A percentile compares a stretch with the other conserved stretches of the same genome.
Conservation (phyloP, 2,888 invertebrate genomes). For the Serrognathus titanus region DNA sequence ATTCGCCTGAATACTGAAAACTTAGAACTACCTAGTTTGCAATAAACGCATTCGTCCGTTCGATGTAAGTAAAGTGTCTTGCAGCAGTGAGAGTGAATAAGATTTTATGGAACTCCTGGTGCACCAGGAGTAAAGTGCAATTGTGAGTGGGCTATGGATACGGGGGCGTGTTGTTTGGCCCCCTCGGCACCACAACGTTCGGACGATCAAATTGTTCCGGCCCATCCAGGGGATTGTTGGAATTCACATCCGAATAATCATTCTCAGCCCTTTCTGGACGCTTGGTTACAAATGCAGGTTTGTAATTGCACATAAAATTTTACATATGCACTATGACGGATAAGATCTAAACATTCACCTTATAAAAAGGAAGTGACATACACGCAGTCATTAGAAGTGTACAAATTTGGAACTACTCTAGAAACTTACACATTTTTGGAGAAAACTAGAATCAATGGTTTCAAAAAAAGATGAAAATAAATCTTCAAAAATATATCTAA, state of each 20-base stretch:
- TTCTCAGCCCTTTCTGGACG: slow-evolving; percentile 47
- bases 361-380: too few species aligned
- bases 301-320: slow-evolving; percentile 3
- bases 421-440: too few species aligned
- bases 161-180: slow-evolving; percentile 47
- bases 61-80: too few species aligned
- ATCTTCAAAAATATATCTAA: too few species aligned
- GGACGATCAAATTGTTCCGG: slow-evolving; percentile 47
- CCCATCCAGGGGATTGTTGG: slow-evolving; percentile 48
- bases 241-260: slow-evolving; percentile 41
- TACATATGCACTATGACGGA: too few species aligned
- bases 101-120: slow-evolving; percentile 22
- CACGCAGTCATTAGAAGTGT: too few species aligned
- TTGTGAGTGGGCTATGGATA: slow-evolving; percentile 44
- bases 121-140: slow-evolving; percentile 23
- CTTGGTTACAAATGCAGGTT: slow-evolving; percentile 47
- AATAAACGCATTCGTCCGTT: too few species aligned
- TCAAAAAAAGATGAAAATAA: too few species aligned
- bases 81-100: slow-evolving; percentile 4
- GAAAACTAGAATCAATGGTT: too few species aligned
- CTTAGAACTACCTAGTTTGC: too few species aligned
- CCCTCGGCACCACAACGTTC: slow-evolving; percentile 44
- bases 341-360: too few species aligned
- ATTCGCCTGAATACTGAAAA: neutral
- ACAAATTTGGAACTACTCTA: too few species aligned